Evolutionary conservation across 2,797 vertebrate genomes (phyloP).

Genomic region (Semotilus atromaculatus): DNA sequence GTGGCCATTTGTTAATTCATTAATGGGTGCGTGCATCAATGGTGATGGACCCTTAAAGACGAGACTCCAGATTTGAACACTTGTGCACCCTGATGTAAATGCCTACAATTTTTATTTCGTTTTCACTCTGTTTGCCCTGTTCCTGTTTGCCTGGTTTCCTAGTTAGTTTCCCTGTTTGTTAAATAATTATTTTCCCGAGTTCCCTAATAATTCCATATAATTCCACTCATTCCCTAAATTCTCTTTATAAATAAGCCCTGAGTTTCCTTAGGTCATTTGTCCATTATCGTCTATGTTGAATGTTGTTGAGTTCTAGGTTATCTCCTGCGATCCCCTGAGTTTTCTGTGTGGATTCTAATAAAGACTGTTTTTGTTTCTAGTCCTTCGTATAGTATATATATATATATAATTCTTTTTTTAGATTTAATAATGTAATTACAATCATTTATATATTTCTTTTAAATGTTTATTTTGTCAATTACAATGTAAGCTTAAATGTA

Average conservation of each 20-base stretch:
- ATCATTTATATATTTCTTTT: too few species aligned
- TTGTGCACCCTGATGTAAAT: slow-evolving; percentile 3
- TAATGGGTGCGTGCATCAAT: slow-evolving; percentile 21
- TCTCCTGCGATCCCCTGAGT: not conserved
- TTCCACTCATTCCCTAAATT: not conserved
- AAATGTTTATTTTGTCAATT: too few species aligned
- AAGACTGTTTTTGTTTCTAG: not conserved
- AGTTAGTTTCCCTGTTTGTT: not conserved
- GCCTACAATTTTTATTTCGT: not conserved
- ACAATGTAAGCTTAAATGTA: too few species aligned
- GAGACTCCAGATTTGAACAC: slow-evolving; percentile 18
- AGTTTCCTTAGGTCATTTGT: not conserved
- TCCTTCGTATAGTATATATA: too few species aligned
- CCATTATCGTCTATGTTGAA: not conserved
- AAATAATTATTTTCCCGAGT: not conserved
- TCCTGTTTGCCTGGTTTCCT: not conserved
- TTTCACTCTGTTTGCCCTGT: too few species aligned
- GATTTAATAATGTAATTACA: too few species aligned
- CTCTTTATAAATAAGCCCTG: not conserved
- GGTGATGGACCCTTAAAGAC: slow-evolving; percentile 20
- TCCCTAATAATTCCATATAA: too few species aligned
- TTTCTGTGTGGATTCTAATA: not conserved
- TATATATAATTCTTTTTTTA: too few species aligned
- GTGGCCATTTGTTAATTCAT: slow-evolving; percentile 30
- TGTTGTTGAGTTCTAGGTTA: not conserved